Conservation (phyloP, 2,888 invertebrate species). For the Hyposoter dolosus region DNA sequence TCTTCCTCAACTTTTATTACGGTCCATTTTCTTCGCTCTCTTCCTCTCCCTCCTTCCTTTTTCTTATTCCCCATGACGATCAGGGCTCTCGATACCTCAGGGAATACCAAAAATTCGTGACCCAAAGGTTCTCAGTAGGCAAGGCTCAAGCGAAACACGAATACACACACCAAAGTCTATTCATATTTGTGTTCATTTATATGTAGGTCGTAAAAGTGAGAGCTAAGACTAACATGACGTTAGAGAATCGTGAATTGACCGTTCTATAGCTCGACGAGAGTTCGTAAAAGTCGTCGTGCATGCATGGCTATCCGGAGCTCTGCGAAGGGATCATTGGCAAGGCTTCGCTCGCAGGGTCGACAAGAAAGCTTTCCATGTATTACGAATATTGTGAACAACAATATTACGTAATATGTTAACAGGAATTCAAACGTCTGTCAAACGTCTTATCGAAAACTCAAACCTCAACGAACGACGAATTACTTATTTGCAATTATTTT, state of each 20-base stretch:
- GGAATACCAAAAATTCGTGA: conserved; percentile 62
- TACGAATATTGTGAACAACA: neutral
- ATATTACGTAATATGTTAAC: conserved; percentile 3
- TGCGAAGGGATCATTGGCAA: conserved; percentile 35
- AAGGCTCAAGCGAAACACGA: neutral
- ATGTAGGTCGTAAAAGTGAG: conserved; percentile 72
- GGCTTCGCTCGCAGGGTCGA: conserved; percentile 31
- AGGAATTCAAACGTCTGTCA: neutral
- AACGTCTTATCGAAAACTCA: too few relatives aligned
- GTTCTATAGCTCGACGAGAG: conserved; percentile 12
- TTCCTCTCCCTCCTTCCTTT: neutral
- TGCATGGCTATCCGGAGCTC: neutral
- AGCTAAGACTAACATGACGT: conserved; percentile 53
- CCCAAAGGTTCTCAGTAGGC: conserved; percentile 6
- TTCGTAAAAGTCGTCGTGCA: conserved; percentile 29
- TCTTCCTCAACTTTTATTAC: conserved; percentile 56
- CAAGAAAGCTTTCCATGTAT: neutral
- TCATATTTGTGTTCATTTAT: neutral
- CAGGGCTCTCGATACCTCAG: conserved; percentile 7
- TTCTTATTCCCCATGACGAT: conserved; percentile 1
- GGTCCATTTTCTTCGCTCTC: neutral
- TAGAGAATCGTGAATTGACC: conserved; percentile 57
- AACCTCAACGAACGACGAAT: neutral
- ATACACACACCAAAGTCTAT: neutral
- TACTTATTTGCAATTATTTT: neutral